phyloP scores from a whole-genome alignment of 2,797 vertebrate genomes.

The Chaetodon trifasciatus region DNA sequence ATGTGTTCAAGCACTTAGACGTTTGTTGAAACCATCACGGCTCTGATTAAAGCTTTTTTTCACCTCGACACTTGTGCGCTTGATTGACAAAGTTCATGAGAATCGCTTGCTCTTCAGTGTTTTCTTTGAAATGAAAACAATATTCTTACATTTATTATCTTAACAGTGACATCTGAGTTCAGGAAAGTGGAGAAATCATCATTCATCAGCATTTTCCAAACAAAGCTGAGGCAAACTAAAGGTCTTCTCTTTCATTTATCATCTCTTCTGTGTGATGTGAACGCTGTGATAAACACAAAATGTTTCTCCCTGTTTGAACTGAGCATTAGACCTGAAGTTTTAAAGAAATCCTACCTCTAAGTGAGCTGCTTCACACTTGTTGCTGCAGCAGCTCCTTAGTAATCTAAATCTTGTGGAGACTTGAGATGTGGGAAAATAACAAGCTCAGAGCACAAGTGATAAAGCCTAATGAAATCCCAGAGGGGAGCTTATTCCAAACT shows the following conservation, averaged over 20 bases:
- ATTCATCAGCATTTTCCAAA: neutral
- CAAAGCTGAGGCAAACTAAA: neutral
- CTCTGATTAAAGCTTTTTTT: neutral
- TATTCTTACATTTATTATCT: neutral
- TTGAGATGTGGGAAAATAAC: conserved; percentile 46
- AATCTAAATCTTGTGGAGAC: conserved; percentile 17
- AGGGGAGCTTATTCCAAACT: conserved; percentile 25
- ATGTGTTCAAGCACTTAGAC: neutral
- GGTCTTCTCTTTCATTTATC: too few relatives aligned
- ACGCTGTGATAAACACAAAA: neutral
- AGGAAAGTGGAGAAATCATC: neutral
- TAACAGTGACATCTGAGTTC: neutral
- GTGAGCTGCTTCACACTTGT: neutral
- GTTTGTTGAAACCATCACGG: neutral
- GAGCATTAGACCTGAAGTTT: neutral
- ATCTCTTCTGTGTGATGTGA: neutral
- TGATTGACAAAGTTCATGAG: neutral
- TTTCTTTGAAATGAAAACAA: neutral
- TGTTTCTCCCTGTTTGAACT: conserved; percentile 5
- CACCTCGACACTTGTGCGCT: neutral
- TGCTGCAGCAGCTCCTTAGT: conserved; percentile 17
- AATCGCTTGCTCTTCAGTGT: neutral
- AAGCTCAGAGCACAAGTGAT: conserved; percentile 36
- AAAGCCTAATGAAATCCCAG: conserved; percentile 39
- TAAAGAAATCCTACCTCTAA: neutral